A percentile compares a stretch with the other conserved stretches of the same genome.
Evolutionary conservation across 2,113 vertebrate genomes (phyloP).

Genomic region (Syngnathus scovelli): DNA sequence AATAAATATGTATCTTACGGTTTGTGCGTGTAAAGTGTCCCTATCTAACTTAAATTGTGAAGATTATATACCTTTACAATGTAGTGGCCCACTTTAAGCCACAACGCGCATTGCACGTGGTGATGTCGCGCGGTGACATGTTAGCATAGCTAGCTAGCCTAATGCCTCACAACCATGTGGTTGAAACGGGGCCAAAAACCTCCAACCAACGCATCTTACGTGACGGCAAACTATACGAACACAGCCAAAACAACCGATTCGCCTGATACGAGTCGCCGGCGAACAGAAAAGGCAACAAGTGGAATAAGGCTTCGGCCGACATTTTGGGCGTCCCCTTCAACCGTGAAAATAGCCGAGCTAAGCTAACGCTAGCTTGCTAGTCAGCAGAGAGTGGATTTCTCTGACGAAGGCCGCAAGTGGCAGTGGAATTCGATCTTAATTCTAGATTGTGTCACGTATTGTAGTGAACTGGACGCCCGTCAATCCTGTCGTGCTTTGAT

Average conservation of each 20-base stretch:
- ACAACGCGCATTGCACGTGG: slow-evolving; percentile 58
- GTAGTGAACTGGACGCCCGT: rapidly evolving
- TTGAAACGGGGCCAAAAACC: slow-evolving; percentile 65
- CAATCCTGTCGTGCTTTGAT: rapidly evolving
- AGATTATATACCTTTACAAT: background rate
- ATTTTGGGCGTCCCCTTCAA: slow-evolving; percentile 66
- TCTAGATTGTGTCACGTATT: background rate
- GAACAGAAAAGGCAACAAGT: background rate
- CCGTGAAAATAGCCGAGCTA: slow-evolving; percentile 44
- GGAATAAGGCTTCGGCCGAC: slow-evolving; percentile 58
- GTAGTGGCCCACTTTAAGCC: slow-evolving; percentile 46
- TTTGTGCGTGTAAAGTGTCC: background rate
- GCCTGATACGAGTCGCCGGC: background rate
- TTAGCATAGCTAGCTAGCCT: slow-evolving; percentile 39
- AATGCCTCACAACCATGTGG: slow-evolving; percentile 72
- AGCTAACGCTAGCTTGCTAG: slow-evolving; percentile 28
- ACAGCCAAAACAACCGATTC: background rate
- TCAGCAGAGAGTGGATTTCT: slow-evolving; percentile 9
- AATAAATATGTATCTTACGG: background rate
- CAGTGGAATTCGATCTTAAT: background rate
- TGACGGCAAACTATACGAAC: background rate
- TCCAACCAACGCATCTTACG: slow-evolving; percentile 1
- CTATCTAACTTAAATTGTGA: background rate
- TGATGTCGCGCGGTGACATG: slow-evolving; percentile 46
- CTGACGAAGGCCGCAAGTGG: slow-evolving; percentile 25